These are phyloP conservation scores for Trissolcus japonicus DNA, from an alignment of 2,888 invertebrate genomes.

Conservation along the genomic window DNA sequence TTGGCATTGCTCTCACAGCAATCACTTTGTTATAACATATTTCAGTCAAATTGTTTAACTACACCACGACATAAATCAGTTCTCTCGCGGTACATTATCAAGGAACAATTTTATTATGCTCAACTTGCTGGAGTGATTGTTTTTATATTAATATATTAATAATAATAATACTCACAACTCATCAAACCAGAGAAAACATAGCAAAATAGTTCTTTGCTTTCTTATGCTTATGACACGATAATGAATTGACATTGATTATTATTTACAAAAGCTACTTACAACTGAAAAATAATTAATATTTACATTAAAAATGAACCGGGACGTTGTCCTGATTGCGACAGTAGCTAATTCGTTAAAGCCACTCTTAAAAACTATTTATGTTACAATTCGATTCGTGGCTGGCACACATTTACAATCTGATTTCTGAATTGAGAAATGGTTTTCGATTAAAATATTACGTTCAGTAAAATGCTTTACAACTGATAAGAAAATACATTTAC, in stretches of 20 bases:
- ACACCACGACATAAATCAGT: slow-evolving; percentile 53
- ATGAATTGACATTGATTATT: slow-evolving; percentile 32
- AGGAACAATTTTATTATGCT: slow-evolving; percentile 20
- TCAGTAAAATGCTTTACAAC: slow-evolving; percentile 28
- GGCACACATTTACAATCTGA: slow-evolving; percentile 48
- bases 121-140: slow-evolving; percentile 9
- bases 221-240: slow-evolving; percentile 42
- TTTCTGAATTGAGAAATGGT: slow-evolving; percentile 54
- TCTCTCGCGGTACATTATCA: slow-evolving; percentile 43
- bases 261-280: slow-evolving; percentile 55
- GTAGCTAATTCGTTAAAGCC: slow-evolving; percentile 40
- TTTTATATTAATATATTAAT: slow-evolving; percentile 37
- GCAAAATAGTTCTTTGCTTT: slow-evolving; percentile 14
- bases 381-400: slow-evolving; percentile 48
- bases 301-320: slow-evolving; percentile 36
- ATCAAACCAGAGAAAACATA: slow-evolving; percentile 7
- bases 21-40: slow-evolving; percentile 28
- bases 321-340: slow-evolving; percentile 29
- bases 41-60: slow-evolving; percentile 51
- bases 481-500: slow-evolving; percentile 6
- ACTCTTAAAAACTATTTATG: slow-evolving; percentile 38
- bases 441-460: slow-evolving; percentile 1
- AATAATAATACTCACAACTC: slow-evolving; percentile 35
- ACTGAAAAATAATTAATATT: slow-evolving; percentile 45
- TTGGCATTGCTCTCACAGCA: slow-evolving; percentile 4